phyloP scores from a whole-genome alignment of 2,888 invertebrate genomes.

The Tipula unca region DNA sequence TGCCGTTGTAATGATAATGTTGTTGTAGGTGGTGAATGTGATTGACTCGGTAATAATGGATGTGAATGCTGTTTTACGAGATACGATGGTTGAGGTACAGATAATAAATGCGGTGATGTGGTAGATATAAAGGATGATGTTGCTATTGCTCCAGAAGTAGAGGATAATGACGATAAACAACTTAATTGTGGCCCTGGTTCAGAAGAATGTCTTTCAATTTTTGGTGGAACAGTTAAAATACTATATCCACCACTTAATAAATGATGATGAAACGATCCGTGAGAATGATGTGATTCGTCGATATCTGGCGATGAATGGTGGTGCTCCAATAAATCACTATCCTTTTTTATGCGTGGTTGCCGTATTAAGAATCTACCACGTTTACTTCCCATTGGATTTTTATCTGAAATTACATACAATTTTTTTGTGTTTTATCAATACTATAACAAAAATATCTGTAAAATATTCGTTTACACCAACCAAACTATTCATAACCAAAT shows the following conservation, averaged over 20 bases:
- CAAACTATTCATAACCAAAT: neutral
- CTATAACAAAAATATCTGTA: neutral
- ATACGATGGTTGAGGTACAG: conserved; percentile 48
- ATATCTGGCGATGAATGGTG: conserved; percentile 36
- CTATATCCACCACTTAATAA: conserved; percentile 28
- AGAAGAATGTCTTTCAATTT: conserved; percentile 50
- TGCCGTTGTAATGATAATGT: conserved; percentile 43
- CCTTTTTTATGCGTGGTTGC: conserved; percentile 57
- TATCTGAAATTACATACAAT: neutral
- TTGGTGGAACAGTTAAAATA: conserved; percentile 44
- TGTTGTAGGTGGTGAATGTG: conserved; percentile 33
- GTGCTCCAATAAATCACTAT: conserved; percentile 45
- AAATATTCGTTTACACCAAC: neutral
- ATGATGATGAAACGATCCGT: conserved; percentile 27
- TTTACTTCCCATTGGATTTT: conserved; percentile 46
- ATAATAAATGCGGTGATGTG: conserved; percentile 45
- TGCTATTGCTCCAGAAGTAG: conserved; percentile 20
- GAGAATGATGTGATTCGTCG: conserved; percentile 33
- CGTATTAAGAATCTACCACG: conserved; percentile 56
- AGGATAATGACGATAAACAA: neutral
- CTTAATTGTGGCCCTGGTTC: conserved; percentile 49
- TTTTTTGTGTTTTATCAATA: neutral
- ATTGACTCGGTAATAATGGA: conserved; percentile 53
- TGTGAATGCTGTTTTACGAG: conserved; percentile 60
- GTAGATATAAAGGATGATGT: conserved; percentile 32